Conservation (phyloP, 2,797 vertebrate genomes). For the Manis pentadactyla region DNA sequence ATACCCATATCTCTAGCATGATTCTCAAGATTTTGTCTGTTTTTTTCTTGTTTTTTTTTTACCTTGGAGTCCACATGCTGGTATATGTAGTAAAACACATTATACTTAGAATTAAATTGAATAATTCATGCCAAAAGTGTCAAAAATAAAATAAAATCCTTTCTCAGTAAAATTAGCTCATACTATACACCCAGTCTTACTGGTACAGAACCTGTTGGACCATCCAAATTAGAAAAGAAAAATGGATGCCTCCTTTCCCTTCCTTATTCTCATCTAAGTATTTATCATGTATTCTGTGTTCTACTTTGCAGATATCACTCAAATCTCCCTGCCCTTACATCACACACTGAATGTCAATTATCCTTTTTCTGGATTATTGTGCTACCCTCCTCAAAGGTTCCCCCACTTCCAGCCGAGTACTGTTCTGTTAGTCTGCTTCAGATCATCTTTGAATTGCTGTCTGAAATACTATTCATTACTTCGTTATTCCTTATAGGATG, state of each 20-base stretch:
- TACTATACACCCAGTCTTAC: not conserved
- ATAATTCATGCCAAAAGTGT: not conserved
- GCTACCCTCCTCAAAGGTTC: not conserved
- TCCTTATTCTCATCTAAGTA: not conserved
- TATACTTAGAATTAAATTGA: not conserved
- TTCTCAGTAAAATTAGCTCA: not conserved
- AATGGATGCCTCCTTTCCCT: not conserved
- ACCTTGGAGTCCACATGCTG: not conserved
- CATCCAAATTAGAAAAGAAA: not conserved
- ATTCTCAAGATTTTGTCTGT: not conserved
- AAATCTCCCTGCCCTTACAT: not conserved
- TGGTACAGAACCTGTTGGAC: not conserved
- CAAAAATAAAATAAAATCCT: not conserved
- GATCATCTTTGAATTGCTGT: not conserved
- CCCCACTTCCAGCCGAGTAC: not conserved
- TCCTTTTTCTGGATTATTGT: not conserved
- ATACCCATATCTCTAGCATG: not conserved
- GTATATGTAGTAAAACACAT: not conserved
- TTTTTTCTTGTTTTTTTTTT: not conserved
- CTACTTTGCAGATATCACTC: not conserved
- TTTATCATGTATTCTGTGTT: not conserved
- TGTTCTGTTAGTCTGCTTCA: not conserved
- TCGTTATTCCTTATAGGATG: not conserved
- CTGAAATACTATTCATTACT: not conserved
- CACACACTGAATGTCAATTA: not conserved